Conservation (phyloP, 2,113 vertebrate genomes). For the Jaculus jaculus region DNA sequence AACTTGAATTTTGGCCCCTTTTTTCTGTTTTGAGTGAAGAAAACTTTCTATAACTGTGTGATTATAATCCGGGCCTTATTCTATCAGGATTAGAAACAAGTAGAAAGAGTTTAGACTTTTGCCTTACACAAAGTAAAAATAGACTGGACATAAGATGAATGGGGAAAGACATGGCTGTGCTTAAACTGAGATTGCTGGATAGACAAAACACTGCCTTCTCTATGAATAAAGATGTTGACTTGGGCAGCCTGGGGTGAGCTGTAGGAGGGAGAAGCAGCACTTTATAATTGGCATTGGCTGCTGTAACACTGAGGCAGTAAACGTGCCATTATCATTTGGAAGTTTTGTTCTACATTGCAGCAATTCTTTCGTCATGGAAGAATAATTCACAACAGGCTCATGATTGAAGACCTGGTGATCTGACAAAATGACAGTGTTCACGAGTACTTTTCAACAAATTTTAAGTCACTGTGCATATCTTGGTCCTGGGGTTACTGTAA, state of each 20-base stretch:
- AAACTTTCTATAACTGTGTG: neutral
- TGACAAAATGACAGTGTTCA: neutral
- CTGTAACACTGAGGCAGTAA: neutral
- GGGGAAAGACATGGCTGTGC: neutral
- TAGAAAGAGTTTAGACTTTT: neutral
- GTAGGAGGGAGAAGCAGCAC: too few species aligned
- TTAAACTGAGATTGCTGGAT: constrained; percentile 25
- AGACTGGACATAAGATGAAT: neutral
- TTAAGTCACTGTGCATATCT: neutral
- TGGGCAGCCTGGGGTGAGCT: neutral
- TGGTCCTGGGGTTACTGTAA: neutral
- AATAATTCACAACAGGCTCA: neutral
- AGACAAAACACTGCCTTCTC: neutral
- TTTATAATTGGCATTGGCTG: neutral
- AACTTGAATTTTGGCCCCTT: neutral
- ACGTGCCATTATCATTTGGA: neutral
- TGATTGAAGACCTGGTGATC: neutral
- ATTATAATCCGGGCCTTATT: neutral
- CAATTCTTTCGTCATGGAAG: neutral
- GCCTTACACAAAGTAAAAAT: neutral
- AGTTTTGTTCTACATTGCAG: constrained; percentile 12
- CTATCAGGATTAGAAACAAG: neutral
- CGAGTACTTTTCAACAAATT: neutral
- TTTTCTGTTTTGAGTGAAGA: neutral
- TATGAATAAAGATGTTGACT: neutral